Base-by-base conservation (phyloP, 2,888 invertebrate genomes). In the Pristionchus exspectatus region DNA sequence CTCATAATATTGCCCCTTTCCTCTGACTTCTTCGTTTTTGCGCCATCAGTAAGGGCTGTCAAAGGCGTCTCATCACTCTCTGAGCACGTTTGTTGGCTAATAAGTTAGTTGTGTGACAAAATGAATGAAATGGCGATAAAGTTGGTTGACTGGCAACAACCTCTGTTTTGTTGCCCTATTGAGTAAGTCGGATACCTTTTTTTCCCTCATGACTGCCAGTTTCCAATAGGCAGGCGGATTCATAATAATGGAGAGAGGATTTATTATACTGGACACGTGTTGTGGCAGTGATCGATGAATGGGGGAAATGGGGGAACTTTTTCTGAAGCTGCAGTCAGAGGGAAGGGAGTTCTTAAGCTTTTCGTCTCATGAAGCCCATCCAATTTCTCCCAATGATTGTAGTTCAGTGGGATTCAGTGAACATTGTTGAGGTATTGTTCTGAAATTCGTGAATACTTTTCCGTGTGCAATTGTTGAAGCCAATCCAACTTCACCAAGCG, bases 181-280 rank as follows among this genome's bases (percentile, higher is more conserved):
- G n/a, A 63, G 59, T 24, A 21, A 24, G 59, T 24, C 59, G 59
- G 59, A 1, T 63, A 24, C 24, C 59, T 63, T 18, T 12, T 63
- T 63, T 44, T 44, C 44, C 44, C 44, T 21, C 59, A 7, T 14
- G 12, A 12, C 59, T 3, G 2, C 14, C 27, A n/a, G 4, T 72
- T 30, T 74, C 59, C 59, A 59, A 59, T 59, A 50, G 9, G 4
- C 59, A 18, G 9, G 59, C 59, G 5, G 59, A 66, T 66, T n/a
- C 27, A 66, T 66, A 24, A n/a, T 27, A 30, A 69, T 69, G 21
- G 30, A 21, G 30, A 59, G 5, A 0, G 63, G 63, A 77, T 77
- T 77, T 77, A 44, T 44, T 77, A 44, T 44, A 27, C 21, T 77
- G 77, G 10, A 77, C 77, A 77, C 77, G 16, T 56, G 84, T 27